A percentile compares a stretch with the other conserved stretches of the same genome.
Conservation (phyloP, 2,888 invertebrate genomes). For the Hoplodrina blanda region DNA sequence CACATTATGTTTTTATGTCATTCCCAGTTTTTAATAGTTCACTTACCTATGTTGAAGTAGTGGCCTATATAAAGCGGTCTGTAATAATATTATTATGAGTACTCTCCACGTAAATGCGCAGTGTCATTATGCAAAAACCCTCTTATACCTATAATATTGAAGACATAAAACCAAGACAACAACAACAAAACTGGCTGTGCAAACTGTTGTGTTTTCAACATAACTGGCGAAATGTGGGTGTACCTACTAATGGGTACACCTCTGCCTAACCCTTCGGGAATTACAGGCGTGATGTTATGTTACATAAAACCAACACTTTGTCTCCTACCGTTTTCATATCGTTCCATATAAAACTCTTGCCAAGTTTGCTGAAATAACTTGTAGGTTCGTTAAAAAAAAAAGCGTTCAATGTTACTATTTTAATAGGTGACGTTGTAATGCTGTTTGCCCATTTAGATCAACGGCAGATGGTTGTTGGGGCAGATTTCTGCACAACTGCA, state of each 20-base stretch:
- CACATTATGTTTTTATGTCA: neutral
- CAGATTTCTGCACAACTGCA: slow-evolving; percentile 71
- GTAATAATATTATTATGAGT: slow-evolving; percentile 28
- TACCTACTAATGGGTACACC: no score
- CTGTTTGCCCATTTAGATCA: slow-evolving; percentile 67
- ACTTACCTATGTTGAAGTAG: slow-evolving; percentile 8
- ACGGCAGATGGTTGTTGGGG: slow-evolving; percentile 69
- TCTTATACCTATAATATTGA: slow-evolving; percentile 11
- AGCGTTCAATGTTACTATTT: slow-evolving; percentile 62
- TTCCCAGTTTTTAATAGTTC: slow-evolving; percentile 11
- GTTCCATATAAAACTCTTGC: slow-evolving; percentile 30
- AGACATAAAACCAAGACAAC: slow-evolving; percentile 27
- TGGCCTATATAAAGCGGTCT: slow-evolving; percentile 26
- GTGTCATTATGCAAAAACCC: slow-evolving; percentile 18
- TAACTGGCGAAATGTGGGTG: no score
- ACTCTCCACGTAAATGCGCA: slow-evolving; percentile 20
- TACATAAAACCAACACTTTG: slow-evolving; percentile 14
- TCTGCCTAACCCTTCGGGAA: no score
- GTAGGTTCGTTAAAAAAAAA: slow-evolving; percentile 53
- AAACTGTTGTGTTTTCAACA: no score
- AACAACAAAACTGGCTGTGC: no score
- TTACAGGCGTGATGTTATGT: no score
- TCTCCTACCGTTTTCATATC: neutral
- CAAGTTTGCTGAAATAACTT: slow-evolving; percentile 22
- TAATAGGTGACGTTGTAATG: slow-evolving; percentile 70